Evolutionary conservation across 1,140 invertebrate species (phyloP), one percentile per base, ranked within the genome.

Genomic region (Drosophila grimshawi): DNA sequence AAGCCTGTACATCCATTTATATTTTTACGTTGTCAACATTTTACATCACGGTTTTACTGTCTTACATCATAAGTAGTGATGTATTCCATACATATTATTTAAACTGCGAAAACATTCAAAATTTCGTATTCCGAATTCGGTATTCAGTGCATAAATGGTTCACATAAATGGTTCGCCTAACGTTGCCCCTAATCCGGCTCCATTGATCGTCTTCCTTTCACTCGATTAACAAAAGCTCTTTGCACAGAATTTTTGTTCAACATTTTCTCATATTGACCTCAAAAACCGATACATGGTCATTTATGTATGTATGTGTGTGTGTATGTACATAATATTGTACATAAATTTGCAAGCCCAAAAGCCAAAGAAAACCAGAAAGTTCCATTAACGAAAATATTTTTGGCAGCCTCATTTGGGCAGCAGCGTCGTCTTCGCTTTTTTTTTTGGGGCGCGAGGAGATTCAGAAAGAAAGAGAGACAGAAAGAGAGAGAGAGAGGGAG

Each of bases 381-480:
- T 85, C 81, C 82, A 86, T 86, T 86, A 83, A 85, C 81, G 76
- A 80, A 85, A 81, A 85, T 78, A 85, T 86, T 85, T 86, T 85
- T 81, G 81, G 78, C 82, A 85, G 81, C 81, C 81, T 83, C 81
- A 69, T 86, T 82, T 76, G 56, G 69, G 35, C 60, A 55, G 68
- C 51, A 43, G 52, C 57, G 43, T 51, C 64, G 66, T 68, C 45
- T 70, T 64, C 43, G 5, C n/a, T 52, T 19, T 4, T 33, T 4
- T 33, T 33, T 4, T 45, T 35, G n/a, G 30, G 43, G 43, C 43
- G 43, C 57, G 57, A 35, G 45, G 56, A 59, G 57, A 48, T 45
- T 48, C 11, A 5, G 29, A 27, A 43, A 35, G 43, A 35, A 11
- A 35, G 8, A 39, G 27, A 33, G 51, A 63, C 32, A 7, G 41